Evolutionary conservation across 2,888 invertebrate genomes (phyloP).

Genomic region (Brachyptera risi): DNA sequence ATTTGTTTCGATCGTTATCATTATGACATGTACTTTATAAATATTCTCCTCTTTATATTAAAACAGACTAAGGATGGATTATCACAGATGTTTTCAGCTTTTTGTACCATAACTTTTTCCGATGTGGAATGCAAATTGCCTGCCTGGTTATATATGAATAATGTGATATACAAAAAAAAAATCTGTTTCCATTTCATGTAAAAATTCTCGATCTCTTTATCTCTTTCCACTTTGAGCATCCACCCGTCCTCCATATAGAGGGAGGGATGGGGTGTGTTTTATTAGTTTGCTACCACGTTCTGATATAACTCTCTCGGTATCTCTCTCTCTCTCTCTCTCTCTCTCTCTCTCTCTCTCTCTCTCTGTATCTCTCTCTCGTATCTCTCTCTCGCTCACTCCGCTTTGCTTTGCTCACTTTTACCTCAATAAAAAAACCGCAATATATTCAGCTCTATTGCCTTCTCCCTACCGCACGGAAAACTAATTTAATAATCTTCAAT

Average conservation of each 20-base stretch:
- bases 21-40: neutral
- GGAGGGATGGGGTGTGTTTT: neutral
- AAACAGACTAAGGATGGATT: neutral
- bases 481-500: slow-evolving; percentile 20
- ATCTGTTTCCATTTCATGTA: slow-evolving; percentile 20
- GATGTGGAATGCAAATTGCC: slow-evolving; percentile 5
- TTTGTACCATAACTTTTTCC: neutral
- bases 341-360: neutral
- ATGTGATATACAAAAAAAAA: slow-evolving; percentile 8
- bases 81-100: neutral
- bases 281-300: slow-evolving; percentile 20
- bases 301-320: neutral
- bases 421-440: slow-evolving; percentile 23
- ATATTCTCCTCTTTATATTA: neutral
- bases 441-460: slow-evolving; percentile 21
- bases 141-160: neutral
- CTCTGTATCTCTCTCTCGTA: too few relatives aligned
- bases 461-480: slow-evolving; percentile 14
- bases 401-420: slow-evolving; percentile 22
- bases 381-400: slow-evolving; percentile 10
- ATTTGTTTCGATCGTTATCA: too few relatives aligned
- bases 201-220: slow-evolving; percentile 19
- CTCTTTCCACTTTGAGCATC: slow-evolving; percentile 1
- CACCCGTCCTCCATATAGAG: neutral
- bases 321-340: slow-evolving; percentile 15